phyloP scores from a whole-genome alignment of 2,113 vertebrate species.

The Colaptes auratus region DNA sequence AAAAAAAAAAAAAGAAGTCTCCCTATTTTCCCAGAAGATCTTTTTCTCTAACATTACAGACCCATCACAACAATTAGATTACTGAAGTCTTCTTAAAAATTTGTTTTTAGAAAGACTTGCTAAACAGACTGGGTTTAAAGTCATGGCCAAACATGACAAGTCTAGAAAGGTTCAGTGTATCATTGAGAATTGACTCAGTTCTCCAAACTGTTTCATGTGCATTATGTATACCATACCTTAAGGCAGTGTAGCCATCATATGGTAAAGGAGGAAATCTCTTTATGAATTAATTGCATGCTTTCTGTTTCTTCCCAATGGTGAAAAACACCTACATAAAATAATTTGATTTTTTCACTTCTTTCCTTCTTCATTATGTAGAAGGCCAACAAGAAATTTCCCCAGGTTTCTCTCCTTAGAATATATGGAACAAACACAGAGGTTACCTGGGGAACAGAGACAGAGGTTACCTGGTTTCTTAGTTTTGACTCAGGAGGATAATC shows the following conservation, averaged over 20 bases:
- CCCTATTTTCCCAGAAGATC: neutral
- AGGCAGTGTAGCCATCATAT: neutral
- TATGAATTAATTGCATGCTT: neutral
- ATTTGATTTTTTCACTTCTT: neutral
- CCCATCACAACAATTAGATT: neutral
- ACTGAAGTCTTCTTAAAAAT: neutral
- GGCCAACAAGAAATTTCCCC: neutral
- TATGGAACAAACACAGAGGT: neutral
- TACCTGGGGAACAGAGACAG: neutral
- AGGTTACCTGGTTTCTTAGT: constrained; percentile 16
- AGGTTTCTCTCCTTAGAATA: neutral
- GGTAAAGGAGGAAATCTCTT: neutral
- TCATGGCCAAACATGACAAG: neutral
- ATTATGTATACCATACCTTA: neutral
- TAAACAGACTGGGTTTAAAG: neutral
- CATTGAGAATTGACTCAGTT: neutral
- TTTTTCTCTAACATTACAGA: neutral
- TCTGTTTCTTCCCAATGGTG: neutral
- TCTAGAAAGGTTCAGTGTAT: neutral
- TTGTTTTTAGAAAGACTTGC: neutral
- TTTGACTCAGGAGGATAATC: neutral
- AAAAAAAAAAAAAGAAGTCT: neutral
- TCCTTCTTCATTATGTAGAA: neutral
- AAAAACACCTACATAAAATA: neutral
- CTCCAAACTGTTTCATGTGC: neutral